Conservation (phyloP, 1,140 invertebrate species). For the Drosophila orosa region DNA sequence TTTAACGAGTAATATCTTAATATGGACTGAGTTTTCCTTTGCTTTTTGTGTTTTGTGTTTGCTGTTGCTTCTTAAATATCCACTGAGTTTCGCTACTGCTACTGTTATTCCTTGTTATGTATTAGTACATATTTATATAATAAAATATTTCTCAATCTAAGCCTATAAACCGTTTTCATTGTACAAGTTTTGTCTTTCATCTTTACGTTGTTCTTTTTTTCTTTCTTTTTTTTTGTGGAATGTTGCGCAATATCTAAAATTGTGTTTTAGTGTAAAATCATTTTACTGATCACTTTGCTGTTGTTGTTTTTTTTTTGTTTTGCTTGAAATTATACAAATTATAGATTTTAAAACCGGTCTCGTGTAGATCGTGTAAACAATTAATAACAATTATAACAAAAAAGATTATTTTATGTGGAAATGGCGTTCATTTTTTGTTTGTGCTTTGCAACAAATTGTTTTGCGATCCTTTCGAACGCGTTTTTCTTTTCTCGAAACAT, state of each 20-base stretch:
- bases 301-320: conserved; percentile 16
- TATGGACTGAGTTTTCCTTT: conserved; percentile 71
- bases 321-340: conserved; percentile 46
- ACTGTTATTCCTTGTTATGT: conserved; percentile 35
- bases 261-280: conserved; percentile 70
- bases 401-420: conserved; percentile 69
- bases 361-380: conserved; percentile 79
- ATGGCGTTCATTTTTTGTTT: conserved; percentile 70
- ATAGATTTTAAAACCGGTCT: conserved; percentile 57
- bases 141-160: conserved; percentile 19
- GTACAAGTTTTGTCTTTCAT: conserved; percentile 72
- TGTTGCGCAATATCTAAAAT: conserved; percentile 62
- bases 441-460: conserved; percentile 82
- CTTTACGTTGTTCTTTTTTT: conserved; percentile 41
- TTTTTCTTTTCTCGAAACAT: conserved; percentile 54
- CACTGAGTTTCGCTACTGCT: conserved; percentile 71
- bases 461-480: conserved; percentile 32
- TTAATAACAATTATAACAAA: conserved; percentile 83
- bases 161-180: conserved; percentile 56
- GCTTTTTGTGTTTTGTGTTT: conserved; percentile 1
- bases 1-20: conserved; percentile 67
- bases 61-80: conserved; percentile 52
- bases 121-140: conserved; percentile 26
- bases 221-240: conserved; percentile 49
- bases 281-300: conserved; percentile 81